phyloP scores from a whole-genome alignment of 2,113 vertebrate species.

The Epinephelus cyanopodus region DNA sequence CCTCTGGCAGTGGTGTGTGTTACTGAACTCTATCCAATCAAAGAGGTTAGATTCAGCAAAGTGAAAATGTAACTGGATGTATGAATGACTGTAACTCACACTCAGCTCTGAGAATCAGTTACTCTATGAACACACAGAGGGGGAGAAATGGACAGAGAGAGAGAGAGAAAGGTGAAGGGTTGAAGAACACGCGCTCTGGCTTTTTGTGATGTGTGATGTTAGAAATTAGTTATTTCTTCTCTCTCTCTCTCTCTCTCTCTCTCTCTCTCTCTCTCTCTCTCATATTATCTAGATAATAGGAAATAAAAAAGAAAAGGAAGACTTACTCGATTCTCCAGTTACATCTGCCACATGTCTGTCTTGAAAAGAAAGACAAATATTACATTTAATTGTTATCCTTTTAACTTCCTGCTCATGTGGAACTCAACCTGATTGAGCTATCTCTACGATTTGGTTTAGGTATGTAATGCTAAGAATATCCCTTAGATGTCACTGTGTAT shows the following conservation, averaged over 20 bases:
- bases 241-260: no score
- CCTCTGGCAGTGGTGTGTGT: not conserved
- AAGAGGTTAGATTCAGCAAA: not conserved
- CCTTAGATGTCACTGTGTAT: no score
- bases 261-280: no score
- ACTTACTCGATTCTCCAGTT: not conserved
- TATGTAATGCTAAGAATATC: no score
- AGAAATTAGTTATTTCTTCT: not conserved
- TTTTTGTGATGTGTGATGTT: not conserved
- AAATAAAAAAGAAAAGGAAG: no score
- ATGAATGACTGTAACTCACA: not conserved
- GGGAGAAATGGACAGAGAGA: not conserved
- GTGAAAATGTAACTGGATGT: not conserved
- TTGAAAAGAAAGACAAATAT: no score
- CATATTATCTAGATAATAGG: no score
- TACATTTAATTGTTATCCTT: no score
- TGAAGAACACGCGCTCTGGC: not conserved
- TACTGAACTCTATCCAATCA: not conserved
- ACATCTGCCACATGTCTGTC: not conserved
- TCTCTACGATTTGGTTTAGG: no score
- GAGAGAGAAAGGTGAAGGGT: not conserved
- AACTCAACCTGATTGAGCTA: no score
- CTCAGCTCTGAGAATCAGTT: not conserved
- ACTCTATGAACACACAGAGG: no score
- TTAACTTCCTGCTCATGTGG: no score